Evolutionary conservation across 1,140 invertebrate genomes (phyloP).

Genomic region (Phenacoccus solenopsis): DNA sequence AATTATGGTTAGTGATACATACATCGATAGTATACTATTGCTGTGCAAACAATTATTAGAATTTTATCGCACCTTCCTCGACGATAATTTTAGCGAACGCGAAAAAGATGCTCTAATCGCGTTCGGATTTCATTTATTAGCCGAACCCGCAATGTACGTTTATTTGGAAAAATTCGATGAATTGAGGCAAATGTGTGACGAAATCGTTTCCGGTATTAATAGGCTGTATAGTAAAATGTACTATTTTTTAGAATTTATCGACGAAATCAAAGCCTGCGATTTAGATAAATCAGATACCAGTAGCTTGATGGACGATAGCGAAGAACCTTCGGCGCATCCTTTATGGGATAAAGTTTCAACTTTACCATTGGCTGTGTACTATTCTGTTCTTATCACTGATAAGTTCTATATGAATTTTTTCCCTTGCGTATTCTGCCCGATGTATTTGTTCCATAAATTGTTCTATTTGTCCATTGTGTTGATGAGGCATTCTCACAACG

Average conservation of each 20-base stretch:
- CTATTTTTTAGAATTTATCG: background rate
- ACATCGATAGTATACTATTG: background rate
- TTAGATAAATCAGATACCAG: background rate
- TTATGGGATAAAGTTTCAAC: background rate
- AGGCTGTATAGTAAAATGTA: background rate
- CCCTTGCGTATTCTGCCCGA: background rate
- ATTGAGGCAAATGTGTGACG: background rate
- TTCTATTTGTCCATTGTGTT: background rate
- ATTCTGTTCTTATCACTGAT: background rate
- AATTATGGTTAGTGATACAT: background rate
- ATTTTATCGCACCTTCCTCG: background rate
- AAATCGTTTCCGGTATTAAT: background rate
- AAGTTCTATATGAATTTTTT: background rate
- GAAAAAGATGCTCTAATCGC: background rate
- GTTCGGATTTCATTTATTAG: background rate
- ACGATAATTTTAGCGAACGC: background rate
- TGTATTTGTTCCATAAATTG: conserved; percentile 5
- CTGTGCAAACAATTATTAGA: background rate
- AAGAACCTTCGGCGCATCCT: background rate
- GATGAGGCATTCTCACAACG: background rate
- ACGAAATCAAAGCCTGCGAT: background rate
- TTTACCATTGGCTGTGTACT: background rate
- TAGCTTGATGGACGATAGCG: background rate
- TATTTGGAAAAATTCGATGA: background rate
- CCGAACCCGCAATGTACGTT: background rate